Base-by-base conservation (phyloP, 2,113 vertebrate genomes). In the Microtus richardsoni region DNA sequence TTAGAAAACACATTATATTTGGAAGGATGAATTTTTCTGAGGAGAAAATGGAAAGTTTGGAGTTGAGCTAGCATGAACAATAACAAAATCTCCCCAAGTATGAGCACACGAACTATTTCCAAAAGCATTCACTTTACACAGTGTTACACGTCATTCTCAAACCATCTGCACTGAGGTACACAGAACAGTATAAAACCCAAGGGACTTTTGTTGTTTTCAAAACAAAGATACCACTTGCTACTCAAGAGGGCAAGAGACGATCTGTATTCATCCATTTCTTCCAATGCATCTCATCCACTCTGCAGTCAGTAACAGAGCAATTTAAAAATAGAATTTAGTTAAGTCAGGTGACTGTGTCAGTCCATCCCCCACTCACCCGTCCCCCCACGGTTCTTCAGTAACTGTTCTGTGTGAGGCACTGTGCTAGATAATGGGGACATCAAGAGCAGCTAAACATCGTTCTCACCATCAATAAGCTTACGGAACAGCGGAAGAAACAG, bases 81-180 rank as follows among this genome's bases (percentile, higher is more conserved):
- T 30, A 66, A 66, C 28, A 92, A 91, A 92, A 49, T 78, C 12
- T 86, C 88, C 70, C 70, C 39, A 94, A 92, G 13, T 93, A 66
- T 79, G 49, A 87, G 64, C 36, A 84, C 89, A 95, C 60, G 73
- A 95, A 95, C 94, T 90, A 94, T 93, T 97, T 96, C 94, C 12
- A 96, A 96, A 96, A 94, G 74, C 74, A 96, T 79, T 91, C 7
- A 86, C 39, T 96, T 95, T 82, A 71, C n/a, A 77, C 88, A 84
- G 39, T 78, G 17, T 87, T 88, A 96, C 4, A 95, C 2, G 62
- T 28, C 58, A 91, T 93, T 54, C 22, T 93, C 9, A 92, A 70
- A 89, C 16, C 41, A 91, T 49, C 58, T 87, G 54, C 6, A 68
- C 26, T n/a, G 64, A 97, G 54, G 83, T 94, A 96, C 96, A 96